A percentile compares a stretch with the other conserved stretches of the same genome.
phyloP scores from a whole-genome alignment of 2,113 vertebrate genomes.

The Probosciger aterrimus region DNA sequence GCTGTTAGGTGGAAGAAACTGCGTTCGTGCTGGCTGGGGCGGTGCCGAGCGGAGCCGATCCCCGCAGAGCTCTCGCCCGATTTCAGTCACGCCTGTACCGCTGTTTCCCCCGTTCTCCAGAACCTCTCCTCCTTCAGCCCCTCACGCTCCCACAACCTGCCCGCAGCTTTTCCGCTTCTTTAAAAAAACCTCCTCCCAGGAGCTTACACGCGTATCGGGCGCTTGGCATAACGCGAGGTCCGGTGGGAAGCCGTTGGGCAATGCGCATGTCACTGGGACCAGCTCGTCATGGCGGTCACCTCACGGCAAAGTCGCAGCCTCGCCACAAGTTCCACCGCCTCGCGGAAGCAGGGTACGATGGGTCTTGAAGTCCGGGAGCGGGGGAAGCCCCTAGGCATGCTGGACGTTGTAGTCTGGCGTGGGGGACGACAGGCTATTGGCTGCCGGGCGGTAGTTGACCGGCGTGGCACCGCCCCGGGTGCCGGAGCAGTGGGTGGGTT shows the following conservation, averaged over 20 bases:
- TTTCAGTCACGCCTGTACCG: background rate
- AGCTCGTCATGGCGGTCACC: background rate
- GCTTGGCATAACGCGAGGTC: rapidly evolving
- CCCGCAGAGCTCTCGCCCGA: background rate
- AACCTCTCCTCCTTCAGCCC: background rate
- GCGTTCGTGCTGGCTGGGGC: too few species aligned
- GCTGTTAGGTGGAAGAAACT: rapidly evolving
- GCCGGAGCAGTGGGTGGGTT: background rate
- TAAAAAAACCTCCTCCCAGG: too few species aligned
- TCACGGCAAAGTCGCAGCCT: rapidly evolving
- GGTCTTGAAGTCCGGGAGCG: rapidly evolving
- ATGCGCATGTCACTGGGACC: rapidly evolving
- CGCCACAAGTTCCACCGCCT: rapidly evolving
- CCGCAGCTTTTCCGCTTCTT: too few species aligned
- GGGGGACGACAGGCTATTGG: background rate
- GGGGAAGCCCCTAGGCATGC: rapidly evolving
- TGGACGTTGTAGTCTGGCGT: background rate
- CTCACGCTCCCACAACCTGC: background rate
- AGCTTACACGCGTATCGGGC: rapidly evolving
- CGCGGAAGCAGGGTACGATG: background rate
- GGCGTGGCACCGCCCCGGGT: background rate
- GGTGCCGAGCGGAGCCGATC: background rate
- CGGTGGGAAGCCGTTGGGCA: rapidly evolving
- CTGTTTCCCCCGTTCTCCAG: background rate
- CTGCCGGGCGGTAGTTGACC: rapidly evolving